phyloP scores from a whole-genome alignment of 2,888 invertebrate genomes.

The Meteorus colon region DNA sequence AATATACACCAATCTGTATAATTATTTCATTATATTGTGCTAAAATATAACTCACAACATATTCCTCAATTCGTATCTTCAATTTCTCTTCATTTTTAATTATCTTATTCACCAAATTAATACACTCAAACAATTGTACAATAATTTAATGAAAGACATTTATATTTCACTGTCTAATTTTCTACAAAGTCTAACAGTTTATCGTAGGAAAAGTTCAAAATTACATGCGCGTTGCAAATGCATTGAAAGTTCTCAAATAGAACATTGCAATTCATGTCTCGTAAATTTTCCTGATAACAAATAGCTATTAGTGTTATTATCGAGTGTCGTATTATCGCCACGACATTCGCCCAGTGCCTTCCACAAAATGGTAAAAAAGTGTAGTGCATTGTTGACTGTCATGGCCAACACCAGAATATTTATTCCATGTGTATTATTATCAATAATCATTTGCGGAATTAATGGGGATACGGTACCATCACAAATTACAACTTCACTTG shows the following conservation, averaged over 20 bases:
- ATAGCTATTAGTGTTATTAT: not conserved
- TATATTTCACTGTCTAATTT: too few relatives aligned
- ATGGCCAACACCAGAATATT: slow-evolving; percentile 42
- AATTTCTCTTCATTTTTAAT: too few relatives aligned
- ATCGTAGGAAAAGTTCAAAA: not conserved
- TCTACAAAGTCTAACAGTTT: not conserved
- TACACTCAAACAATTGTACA: too few relatives aligned
- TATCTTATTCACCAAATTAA: too few relatives aligned
- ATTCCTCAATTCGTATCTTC: too few relatives aligned
- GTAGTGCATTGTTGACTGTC: slow-evolving; percentile 35
- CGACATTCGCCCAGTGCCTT: not conserved
- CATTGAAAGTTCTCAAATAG: not conserved
- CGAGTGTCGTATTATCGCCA: not conserved
- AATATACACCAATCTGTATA: too few relatives aligned
- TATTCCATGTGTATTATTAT: slow-evolving; percentile 25
- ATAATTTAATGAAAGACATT: too few relatives aligned
- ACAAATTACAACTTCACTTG: slow-evolving; percentile 42
- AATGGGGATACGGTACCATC: slow-evolving; percentile 18
- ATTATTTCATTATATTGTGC: too few relatives aligned
- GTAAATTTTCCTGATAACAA: not conserved
- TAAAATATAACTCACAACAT: too few relatives aligned
- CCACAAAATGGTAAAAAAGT: not conserved
- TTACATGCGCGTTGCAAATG: not conserved
- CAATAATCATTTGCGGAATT: slow-evolving; percentile 29
- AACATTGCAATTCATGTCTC: not conserved